Evolutionary conservation across 1,140 invertebrate species (phyloP).

Genomic region (Aphaenogaster floridana): DNA sequence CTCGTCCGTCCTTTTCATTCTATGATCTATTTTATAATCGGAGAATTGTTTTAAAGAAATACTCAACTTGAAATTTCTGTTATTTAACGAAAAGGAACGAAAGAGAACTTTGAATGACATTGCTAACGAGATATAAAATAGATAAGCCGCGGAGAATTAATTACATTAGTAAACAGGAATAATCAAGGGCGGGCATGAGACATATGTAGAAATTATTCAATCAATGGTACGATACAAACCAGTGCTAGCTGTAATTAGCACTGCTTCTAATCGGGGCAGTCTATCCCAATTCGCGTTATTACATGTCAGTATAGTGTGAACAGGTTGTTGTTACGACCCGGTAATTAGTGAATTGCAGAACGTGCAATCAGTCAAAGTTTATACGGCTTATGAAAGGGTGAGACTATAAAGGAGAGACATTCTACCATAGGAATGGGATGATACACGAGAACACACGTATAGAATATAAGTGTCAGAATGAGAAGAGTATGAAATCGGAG

Average conservation of each 20-base stretch:
- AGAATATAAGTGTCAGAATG: not conserved
- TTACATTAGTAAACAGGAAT: constrained; percentile 20
- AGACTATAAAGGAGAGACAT: not conserved
- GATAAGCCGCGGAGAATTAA: constrained; percentile 3
- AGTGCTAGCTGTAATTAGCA: constrained; percentile 57
- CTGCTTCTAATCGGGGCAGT: constrained; percentile 60
- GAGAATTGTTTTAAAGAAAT: not conserved
- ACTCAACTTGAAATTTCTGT: not conserved
- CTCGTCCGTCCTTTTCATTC: not conserved
- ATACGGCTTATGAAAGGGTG: constrained; percentile 18
- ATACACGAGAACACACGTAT: not conserved
- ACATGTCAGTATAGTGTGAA: constrained; percentile 40
- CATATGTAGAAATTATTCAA: constrained; percentile 54
- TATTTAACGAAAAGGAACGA: not conserved
- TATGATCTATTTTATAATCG: not conserved
- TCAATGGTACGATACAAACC: constrained; percentile 26
- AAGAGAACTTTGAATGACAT: not conserved
- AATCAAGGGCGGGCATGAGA: not conserved
- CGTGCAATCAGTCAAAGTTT: constrained; percentile 30
- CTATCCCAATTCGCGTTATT: constrained; percentile 52
- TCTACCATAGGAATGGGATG: not conserved
- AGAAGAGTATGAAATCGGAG: not conserved
- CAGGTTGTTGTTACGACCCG: constrained; percentile 39
- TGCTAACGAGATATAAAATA: not conserved
- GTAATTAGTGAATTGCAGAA: constrained; percentile 63